Evolutionary conservation across 53 echinoderm and acorn worm genomes (phyloP).

Genomic region (Holothuria leucospilota): DNA sequence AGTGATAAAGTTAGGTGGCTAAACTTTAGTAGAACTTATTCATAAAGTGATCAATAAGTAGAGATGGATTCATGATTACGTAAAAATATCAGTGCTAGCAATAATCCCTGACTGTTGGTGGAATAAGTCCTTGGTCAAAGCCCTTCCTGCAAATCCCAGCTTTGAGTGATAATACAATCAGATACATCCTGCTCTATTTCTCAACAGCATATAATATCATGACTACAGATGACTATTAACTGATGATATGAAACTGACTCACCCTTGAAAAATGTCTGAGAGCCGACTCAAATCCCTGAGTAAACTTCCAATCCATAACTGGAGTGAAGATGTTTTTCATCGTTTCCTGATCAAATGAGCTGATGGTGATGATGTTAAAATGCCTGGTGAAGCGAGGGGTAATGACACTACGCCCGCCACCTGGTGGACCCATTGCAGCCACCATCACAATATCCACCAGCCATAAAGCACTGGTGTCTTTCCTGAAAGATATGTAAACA

Average conservation of each 20-base stretch:
- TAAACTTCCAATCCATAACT: constrained; percentile 97
- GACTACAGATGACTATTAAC: too few species aligned
- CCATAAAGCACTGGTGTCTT: constrained; percentile 79
- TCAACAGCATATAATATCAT: too few species aligned
- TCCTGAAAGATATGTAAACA: constrained; percentile 56
- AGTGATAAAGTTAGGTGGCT: too few species aligned
- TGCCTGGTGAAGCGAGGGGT: constrained; percentile 88
- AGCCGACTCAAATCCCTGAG: constrained; percentile 82
- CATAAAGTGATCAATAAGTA: too few species aligned
- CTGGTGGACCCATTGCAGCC: constrained; percentile 97
- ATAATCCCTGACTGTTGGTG: neutral
- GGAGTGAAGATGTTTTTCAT: constrained; percentile 97
- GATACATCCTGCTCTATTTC: too few species aligned
- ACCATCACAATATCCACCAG: constrained; percentile 89
- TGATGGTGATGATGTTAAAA: constrained; percentile 89
- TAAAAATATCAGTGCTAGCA: neutral
- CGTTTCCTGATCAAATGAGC: constrained; percentile 92
- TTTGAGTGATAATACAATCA: too few species aligned
- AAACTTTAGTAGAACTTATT: too few species aligned
- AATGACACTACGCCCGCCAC: constrained; percentile 83
- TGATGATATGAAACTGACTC: neutral
- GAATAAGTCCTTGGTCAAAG: neutral
- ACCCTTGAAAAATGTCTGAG: constrained; percentile 90
- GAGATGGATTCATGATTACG: too few species aligned
- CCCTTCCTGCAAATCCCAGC: too few species aligned